Base-by-base conservation (phyloP, 2,113 vertebrate genomes). In the Sarotherodon lohbergeri region DNA sequence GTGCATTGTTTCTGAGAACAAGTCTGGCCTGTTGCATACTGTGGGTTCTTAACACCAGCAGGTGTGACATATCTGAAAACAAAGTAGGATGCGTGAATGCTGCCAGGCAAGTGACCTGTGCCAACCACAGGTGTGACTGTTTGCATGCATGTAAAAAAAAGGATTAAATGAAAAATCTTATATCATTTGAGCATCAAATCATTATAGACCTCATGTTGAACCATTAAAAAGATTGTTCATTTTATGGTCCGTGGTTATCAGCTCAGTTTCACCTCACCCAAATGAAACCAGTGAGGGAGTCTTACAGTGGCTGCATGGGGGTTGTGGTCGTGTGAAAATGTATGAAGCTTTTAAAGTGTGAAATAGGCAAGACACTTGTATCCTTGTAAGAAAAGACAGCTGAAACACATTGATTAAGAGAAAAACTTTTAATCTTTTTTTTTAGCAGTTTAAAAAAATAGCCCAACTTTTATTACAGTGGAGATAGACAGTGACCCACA, bases 401-500 rank as follows among this genome's bases (percentile, higher is more conserved):
- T 79, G 52, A 54, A 19, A 66, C 19, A 54, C 55, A 41, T 7
- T 19, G 39, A 79, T 29, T 4, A 32, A 24, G 27, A 61, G 4
- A 43, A 24, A 14, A 76, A 17, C 41, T 48, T 63, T 78, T 27
- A 39, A 22, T 43, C 14, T 0, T 0, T 5, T 9, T 19, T 48
- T 82, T 6, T 8, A 48, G 55, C 22, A 76, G 39, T 87, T 85
- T 82, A 8, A 57, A 36, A 54, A 43, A 48, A 56, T 5, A 57
- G 41, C 76, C 12, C 17, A 85, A 41, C 12, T 56, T 78, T 78
- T 52, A 81, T 7, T 27, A 55, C n/a, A 86, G 54, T 57, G 73
- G 56, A 56, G 81, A 83, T 63, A 86, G 83, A 85, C 55, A 84
- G 71, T 43, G 88, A 91, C 90, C 91, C 92, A 94, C 66, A 92